Base-by-base conservation (phyloP, 1,140 invertebrate species). In the Lanistes nyassanus region DNA sequence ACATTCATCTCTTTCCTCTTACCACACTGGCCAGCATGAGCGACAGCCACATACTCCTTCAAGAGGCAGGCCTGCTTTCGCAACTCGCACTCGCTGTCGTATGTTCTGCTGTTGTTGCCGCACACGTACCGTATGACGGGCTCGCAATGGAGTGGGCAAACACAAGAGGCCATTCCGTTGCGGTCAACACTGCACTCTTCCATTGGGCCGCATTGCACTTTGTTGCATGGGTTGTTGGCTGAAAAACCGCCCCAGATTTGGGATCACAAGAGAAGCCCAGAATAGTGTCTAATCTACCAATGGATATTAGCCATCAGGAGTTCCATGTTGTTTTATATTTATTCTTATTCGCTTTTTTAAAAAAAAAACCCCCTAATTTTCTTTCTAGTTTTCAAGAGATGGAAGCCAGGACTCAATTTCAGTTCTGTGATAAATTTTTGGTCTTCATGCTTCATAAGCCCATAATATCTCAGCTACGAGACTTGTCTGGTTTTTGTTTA, bases 101-200 rank as follows among this genome's bases (percentile, higher is more conserved):
- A 94, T 0, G 93, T 94, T 2, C 87, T 86, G 1, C 92, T 92
- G 80, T 94, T 92, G 29, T 79, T 86, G 39, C 85, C 84, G 75
- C 85, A 87, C 2, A 87, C 83, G 64, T 94, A 94, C 6, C 92
- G 91, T 82, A 94, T 93, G 84, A 95, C 94, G 53, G 93, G 89
- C 36, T 93, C 91, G 84, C 95, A 96, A 42, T 93, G 91, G 81
- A 94, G 93, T 5, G 93, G 93, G 85, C 95, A 96, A 34, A 93
- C 91, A 88, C 95, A 97, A 47, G 92, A 91, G 0, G 95, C 94
- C 75, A 94, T 91, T 0, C 95, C 95, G 75, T 92, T 93, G 75
- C 93, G 92, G 90, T 96, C 93, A 82, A 97, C 95, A n/a, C 92
- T 92, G 87, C 96, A 97, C 85, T 94, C 93, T 82, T 96, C 93